Conservation (phyloP, 2,113 vertebrate species). For the Lepisosteus osseus region DNA sequence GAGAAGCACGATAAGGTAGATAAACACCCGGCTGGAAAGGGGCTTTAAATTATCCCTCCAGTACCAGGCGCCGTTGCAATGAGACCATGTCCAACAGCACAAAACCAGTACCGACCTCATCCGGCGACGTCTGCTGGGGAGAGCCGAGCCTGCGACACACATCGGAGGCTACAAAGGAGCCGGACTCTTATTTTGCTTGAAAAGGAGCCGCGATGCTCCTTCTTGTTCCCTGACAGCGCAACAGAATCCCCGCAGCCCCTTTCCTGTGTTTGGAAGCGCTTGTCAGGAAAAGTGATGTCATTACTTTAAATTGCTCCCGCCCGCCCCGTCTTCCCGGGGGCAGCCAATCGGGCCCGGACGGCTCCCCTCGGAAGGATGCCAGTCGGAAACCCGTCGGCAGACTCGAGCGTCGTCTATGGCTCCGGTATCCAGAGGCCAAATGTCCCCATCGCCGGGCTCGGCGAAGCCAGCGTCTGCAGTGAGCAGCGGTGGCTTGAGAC, state of each 20-base stretch:
- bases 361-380: constrained; percentile 14
- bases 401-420: too few species aligned
- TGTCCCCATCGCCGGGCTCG: too few species aligned
- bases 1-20: too few species aligned
- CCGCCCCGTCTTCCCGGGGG: constrained; percentile 47
- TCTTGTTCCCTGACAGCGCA: neutral
- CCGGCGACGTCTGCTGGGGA: constrained; percentile 15
- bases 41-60: too few species aligned
- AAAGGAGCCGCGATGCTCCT: neutral
- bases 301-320: constrained; percentile 52
- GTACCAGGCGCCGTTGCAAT: too few species aligned
- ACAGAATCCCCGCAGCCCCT: constrained; percentile 20
- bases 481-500: too few species aligned
- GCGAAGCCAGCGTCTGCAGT: too few species aligned
- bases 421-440: too few species aligned
- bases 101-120: constrained; percentile 2
- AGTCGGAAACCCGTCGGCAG: too few species aligned
- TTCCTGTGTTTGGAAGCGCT: constrained; percentile 50
- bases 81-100: too few species aligned
- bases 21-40: too few species aligned
- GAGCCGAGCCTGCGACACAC: constrained; percentile 38
- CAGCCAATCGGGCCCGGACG: constrained; percentile 20
- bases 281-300: constrained; percentile 70
- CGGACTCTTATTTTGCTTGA: constrained; percentile 40
- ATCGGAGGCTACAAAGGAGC: constrained; percentile 22